phyloP scores from a whole-genome alignment of 2,797 vertebrate species.

The Pangasius larnaudii region DNA sequence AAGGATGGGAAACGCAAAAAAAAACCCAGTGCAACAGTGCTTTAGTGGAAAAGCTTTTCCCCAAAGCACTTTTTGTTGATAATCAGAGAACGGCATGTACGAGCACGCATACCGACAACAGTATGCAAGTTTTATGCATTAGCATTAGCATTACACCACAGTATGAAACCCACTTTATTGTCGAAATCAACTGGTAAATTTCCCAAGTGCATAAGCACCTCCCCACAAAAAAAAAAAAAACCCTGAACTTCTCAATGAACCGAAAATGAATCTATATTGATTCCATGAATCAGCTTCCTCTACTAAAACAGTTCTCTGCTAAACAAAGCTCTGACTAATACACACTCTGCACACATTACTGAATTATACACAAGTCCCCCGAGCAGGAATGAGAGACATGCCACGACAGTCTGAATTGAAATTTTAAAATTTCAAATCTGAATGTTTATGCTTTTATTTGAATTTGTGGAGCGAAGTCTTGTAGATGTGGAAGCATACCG shows the following conservation, averaged over 20 bases:
- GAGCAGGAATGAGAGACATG: neutral
- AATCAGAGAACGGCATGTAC: neutral
- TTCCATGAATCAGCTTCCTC: neutral
- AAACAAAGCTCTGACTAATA: neutral
- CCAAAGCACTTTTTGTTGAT: neutral
- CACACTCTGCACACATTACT: neutral
- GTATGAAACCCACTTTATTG: neutral
- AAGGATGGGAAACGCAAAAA: neutral
- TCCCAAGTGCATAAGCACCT: neutral
- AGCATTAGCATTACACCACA: neutral
- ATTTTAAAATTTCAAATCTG: no score
- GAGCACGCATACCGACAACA: neutral
- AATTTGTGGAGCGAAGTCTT: neutral
- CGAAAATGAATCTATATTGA: neutral
- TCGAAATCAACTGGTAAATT: neutral
- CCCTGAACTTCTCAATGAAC: neutral
- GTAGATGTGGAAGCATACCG: neutral
- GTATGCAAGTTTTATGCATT: neutral
- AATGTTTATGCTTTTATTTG: neutral
- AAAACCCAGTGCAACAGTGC: neutral
- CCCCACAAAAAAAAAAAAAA: neutral
- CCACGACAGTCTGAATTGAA: neutral
- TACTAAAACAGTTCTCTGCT: neutral
- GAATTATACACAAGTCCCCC: neutral
- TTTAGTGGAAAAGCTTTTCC: neutral